These are phyloP conservation scores for Artemia sinica DNA, from an alignment of 2,888 invertebrate genomes.

Conservation along the genomic window DNA sequence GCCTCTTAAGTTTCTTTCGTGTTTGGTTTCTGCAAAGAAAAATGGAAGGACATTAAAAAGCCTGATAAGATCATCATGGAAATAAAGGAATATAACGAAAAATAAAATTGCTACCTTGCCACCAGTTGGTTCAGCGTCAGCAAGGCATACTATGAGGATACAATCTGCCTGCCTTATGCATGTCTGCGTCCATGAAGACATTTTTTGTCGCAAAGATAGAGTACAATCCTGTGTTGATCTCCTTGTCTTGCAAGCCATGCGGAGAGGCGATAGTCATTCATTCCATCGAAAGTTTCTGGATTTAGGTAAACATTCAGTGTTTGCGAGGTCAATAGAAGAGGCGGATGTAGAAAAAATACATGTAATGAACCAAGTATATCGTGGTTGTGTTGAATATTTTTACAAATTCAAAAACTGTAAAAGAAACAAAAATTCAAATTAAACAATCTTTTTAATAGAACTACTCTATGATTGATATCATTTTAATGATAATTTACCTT, in stretches of 20 bases:
- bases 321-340: slow-evolving; percentile 74
- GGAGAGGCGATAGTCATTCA: slow-evolving; percentile 84
- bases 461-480: too few species aligned
- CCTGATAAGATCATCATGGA: too few species aligned
- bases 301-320: slow-evolving; percentile 76
- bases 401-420: too few species aligned
- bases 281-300: slow-evolving; percentile 68
- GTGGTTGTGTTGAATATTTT: too few species aligned
- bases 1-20: too few species aligned
- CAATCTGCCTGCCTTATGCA: slow-evolving; percentile 94
- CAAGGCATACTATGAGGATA: slow-evolving; percentile 84
- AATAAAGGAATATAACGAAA: too few species aligned
- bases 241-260: slow-evolving; percentile 99
- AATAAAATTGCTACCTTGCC: slow-evolving; percentile 46
- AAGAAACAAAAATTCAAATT: too few species aligned
- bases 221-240: slow-evolving; percentile 79
- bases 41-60: too few species aligned
- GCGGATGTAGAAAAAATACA: slow-evolving; percentile 29
- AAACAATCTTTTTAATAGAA: too few species aligned
- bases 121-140: slow-evolving; percentile 68
- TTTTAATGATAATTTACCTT: too few species aligned
- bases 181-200: slow-evolving; percentile 89
- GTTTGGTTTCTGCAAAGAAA: too few species aligned
- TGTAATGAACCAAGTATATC: too few species aligned
- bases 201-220: slow-evolving; percentile 88